Conservation (phyloP, 2,888 invertebrate species). For the Tanytarsus gracilentus region DNA sequence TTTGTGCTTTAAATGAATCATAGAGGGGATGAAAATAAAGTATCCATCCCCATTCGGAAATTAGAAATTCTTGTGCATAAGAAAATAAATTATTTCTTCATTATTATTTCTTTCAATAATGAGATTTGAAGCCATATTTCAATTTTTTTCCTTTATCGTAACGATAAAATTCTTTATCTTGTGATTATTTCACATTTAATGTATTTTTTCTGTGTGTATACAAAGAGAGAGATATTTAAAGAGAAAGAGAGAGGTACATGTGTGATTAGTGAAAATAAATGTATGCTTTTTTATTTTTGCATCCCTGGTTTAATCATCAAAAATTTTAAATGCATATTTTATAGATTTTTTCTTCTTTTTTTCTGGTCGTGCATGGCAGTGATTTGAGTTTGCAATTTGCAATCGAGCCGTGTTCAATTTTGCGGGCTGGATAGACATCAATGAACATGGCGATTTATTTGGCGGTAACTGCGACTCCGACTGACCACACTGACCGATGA, state of each 20-base stretch:
- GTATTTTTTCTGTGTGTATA: constrained; percentile 2
- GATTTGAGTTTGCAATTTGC: constrained; percentile 14
- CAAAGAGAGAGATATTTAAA: constrained; percentile 8
- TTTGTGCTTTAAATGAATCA: not conserved
- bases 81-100: constrained; percentile 10
- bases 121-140: constrained; percentile 19
- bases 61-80: not conserved
- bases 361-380: not conserved
- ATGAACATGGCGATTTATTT: constrained; percentile 21
- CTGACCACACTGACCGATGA: too few relatives aligned
- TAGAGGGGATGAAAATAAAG: not conserved
- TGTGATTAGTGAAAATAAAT: constrained; percentile 25
- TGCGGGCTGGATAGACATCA: constrained; percentile 28
- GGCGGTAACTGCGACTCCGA: not conserved
- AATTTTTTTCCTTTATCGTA: not conserved
- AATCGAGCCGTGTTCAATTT: constrained; percentile 15
- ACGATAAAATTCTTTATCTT: not conserved
- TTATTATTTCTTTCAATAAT: not conserved
- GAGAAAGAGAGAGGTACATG: constrained; percentile 29
- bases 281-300: constrained; percentile 9
- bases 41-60: not conserved
- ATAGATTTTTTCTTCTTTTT: not conserved
- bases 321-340: not conserved
- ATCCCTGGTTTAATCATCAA: constrained; percentile 26
- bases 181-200: constrained; percentile 8